Evolutionary conservation across 2,797 vertebrate genomes (phyloP).

Genomic region (Valencia hispanica): DNA sequence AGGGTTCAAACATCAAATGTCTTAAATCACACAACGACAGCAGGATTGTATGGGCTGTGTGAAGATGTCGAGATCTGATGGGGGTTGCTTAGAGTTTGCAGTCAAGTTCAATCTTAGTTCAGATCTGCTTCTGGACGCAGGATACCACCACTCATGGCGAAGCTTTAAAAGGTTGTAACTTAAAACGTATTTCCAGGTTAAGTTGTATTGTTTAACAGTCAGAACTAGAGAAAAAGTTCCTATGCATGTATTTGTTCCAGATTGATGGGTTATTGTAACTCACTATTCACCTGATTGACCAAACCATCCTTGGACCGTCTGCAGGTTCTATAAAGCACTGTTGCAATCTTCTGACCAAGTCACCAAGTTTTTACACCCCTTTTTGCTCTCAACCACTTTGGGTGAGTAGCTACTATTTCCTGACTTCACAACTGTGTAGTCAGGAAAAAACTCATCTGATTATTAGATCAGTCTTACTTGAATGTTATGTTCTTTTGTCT

Average conservation of each 20-base stretch:
- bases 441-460: too few species aligned
- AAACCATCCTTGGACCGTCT: background rate
- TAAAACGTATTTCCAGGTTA: background rate
- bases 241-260: background rate
- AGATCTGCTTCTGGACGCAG: conserved; percentile 4
- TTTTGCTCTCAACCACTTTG: too few species aligned
- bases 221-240: background rate
- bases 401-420: too few species aligned
- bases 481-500: background rate
- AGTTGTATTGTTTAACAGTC: background rate
- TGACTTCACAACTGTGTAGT: too few species aligned
- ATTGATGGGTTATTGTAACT: background rate
- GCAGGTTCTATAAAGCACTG: background rate
- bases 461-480: background rate
- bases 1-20: conserved; percentile 57
- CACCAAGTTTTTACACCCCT: too few species aligned
- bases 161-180: background rate
- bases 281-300: background rate
- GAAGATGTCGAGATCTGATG: background rate
- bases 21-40: conserved; percentile 23
- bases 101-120: conserved; percentile 43
- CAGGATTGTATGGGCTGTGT: conserved; percentile 22
- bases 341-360: background rate
- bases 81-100: conserved; percentile 42
- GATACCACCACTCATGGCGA: background rate